Evolutionary conservation across 1,140 invertebrate species (phyloP).

Genomic region (Phymorhynchus buccinoides): DNA sequence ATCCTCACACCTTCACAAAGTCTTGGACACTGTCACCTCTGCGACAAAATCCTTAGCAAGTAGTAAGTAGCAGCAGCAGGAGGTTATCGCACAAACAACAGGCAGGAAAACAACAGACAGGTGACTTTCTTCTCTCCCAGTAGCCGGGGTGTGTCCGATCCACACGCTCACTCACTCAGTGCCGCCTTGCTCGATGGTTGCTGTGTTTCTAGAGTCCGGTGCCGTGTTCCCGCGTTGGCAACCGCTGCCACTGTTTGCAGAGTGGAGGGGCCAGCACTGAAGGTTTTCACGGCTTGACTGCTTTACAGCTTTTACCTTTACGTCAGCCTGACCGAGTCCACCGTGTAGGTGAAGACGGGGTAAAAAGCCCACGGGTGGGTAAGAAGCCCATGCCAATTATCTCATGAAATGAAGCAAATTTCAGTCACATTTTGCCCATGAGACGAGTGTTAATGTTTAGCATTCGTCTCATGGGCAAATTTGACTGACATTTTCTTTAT

Average conservation of each 20-base stretch:
- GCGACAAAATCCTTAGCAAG: not conserved
- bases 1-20: not conserved
- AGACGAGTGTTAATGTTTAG: no score
- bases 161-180: no score
- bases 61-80: not conserved
- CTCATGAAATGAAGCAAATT: no score
- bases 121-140: not conserved
- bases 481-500: no score
- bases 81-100: constrained; percentile 10
- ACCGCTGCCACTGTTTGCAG: not conserved
- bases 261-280: not conserved
- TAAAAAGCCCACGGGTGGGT: no score
- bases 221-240: not conserved
- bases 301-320: not conserved
- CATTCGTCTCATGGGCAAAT: no score
- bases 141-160: not conserved
- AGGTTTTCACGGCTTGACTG: no score
- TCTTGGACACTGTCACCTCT: not conserved
- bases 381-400: no score
- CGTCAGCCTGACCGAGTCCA: not conserved
- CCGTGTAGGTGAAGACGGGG: no score
- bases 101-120: not conserved
- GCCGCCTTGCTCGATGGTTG: not conserved
- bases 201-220: not conserved
- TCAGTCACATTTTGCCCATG: no score